These are phyloP conservation scores for Tenualosa thibaudeaui DNA, from an alignment of 2,797 vertebrate genomes.

Conservation along the genomic window DNA sequence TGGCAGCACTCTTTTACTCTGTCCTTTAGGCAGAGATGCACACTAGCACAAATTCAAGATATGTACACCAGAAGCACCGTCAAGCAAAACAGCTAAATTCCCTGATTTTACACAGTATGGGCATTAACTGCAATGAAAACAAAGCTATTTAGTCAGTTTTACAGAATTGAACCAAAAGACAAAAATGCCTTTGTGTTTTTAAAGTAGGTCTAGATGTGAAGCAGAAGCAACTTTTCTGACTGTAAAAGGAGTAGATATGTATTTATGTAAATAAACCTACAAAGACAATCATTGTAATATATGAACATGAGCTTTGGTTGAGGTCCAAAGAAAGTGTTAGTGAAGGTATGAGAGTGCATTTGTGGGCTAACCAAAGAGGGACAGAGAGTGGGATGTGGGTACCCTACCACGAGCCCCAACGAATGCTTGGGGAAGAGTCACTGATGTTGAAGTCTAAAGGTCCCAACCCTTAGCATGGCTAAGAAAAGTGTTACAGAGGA, in stretches of 20 bases:
- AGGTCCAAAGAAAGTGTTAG: constrained; percentile 17
- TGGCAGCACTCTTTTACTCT: neutral
- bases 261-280: constrained; percentile 16
- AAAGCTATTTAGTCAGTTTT: neutral
- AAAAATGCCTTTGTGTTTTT: neutral
- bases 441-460: neutral
- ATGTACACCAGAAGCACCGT: neutral
- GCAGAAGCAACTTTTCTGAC: neutral
- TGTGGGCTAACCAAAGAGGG: constrained; percentile 3
- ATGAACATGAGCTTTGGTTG: constrained; percentile 12
- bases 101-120: neutral
- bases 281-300: constrained; percentile 22
- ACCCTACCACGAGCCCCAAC: neutral
- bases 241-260: neutral
- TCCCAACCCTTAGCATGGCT: constrained; percentile 12
- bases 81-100: neutral
- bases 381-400: neutral
- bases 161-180: neutral
- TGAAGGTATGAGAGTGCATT: constrained; percentile 20
- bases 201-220: neutral
- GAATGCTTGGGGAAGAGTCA: neutral
- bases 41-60: neutral
- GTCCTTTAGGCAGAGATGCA: neutral
- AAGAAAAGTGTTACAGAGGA: neutral
- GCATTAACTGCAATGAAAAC: neutral